These are phyloP conservation scores for Holacanthella duospinosa DNA, from an alignment of 2,888 invertebrate genomes.

Conservation along the genomic window DNA sequence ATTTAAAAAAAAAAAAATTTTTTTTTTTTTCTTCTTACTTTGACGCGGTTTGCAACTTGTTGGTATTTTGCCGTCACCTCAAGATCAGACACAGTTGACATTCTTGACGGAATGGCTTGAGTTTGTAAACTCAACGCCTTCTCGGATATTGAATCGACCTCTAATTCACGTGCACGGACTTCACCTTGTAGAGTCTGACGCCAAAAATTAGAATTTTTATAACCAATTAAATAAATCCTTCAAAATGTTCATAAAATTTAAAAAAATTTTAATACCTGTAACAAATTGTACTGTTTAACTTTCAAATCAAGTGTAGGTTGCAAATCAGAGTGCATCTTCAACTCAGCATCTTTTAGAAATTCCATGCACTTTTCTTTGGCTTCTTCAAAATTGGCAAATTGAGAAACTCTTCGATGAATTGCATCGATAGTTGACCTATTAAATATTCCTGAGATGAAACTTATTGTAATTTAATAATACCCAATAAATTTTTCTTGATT, in stretches of 20 bases:
- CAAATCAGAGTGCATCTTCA: constrained; percentile 72
- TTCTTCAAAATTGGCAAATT: constrained; percentile 84
- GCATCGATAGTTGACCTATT: constrained; percentile 58
- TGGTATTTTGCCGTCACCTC: constrained; percentile 88
- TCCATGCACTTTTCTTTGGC: constrained; percentile 70
- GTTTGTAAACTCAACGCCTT: constrained; percentile 74
- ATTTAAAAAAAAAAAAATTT: no score
- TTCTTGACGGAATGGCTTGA: constrained; percentile 51
- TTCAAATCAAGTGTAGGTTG: constrained; percentile 73
- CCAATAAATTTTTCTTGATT: neutral
- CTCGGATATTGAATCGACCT: constrained; percentile 86
- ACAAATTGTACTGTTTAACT: constrained; percentile 66
- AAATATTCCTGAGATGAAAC: neutral
- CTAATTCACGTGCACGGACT: constrained; percentile 77
- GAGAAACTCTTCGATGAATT: constrained; percentile 70
- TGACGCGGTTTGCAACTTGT: constrained; percentile 76
- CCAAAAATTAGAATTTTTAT: neutral
- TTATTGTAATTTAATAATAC: no score
- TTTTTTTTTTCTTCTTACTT: no score
- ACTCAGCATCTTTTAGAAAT: constrained; percentile 83
- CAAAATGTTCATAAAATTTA: neutral
- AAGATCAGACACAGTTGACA: constrained; percentile 70
- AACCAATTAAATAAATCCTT: neutral
- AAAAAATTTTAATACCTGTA: constrained; percentile 46
- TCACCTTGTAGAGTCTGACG: constrained; percentile 67